phyloP scores from a whole-genome alignment of 2,888 invertebrate species.

The Macaria liturata region DNA sequence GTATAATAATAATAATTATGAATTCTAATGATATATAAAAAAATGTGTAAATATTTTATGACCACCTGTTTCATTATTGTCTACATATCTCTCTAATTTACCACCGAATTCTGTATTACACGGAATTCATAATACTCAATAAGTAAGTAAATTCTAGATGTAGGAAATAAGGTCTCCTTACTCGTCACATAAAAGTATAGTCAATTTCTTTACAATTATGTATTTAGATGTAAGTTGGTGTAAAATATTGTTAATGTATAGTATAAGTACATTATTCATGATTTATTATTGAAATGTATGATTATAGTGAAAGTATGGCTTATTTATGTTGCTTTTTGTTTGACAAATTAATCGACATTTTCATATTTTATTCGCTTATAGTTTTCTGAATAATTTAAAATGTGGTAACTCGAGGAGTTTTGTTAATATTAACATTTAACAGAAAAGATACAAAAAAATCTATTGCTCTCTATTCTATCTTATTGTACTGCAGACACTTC shows the following conservation, averaged over 20 bases:
- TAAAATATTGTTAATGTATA: conserved; percentile 34
- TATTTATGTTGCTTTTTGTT: conserved; percentile 29
- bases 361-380: too few relatives aligned
- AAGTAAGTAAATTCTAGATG: conserved; percentile 10
- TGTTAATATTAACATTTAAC: too few relatives aligned
- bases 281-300: conserved; percentile 13
- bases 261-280: conserved; percentile 17
- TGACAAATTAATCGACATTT: too few relatives aligned
- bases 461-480: too few relatives aligned
- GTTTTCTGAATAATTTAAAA: too few relatives aligned
- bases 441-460: too few relatives aligned
- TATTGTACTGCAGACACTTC: too few relatives aligned
- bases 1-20: too few relatives aligned
- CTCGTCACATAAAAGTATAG: conserved; percentile 71
- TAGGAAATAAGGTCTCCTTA: conserved; percentile 45
- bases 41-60: conserved; percentile 24
- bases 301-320: conserved; percentile 16
- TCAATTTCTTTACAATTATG: conserved; percentile 56
- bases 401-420: too few relatives aligned
- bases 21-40: too few relatives aligned
- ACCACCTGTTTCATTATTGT: conserved; percentile 38
- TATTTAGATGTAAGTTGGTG: conserved; percentile 35
- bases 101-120: conserved; percentile 61
- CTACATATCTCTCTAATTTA: conserved; percentile 60
- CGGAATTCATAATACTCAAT: conserved; percentile 62